These are phyloP conservation scores for Choristoneura rosaceana DNA, from an alignment of 2,888 invertebrate genomes.

Conservation along the genomic window DNA sequence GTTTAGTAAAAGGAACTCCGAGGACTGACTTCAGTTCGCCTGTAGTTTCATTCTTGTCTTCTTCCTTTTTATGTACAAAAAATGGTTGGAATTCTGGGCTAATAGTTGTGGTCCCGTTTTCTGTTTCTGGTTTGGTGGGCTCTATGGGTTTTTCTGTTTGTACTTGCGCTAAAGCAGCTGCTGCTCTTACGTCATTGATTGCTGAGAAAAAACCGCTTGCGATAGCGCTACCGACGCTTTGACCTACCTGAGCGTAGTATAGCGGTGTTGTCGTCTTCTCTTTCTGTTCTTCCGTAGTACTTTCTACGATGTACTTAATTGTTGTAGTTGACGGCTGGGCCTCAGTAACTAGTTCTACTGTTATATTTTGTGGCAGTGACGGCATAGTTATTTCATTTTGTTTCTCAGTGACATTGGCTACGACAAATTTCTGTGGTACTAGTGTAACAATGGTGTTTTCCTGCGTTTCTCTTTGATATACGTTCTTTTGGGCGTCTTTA, in stretches of 20 bases:
- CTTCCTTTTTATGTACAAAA: constrained; percentile 61
- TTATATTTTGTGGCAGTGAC: constrained; percentile 60
- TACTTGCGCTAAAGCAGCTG: constrained; percentile 85
- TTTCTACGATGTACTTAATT: constrained; percentile 65
- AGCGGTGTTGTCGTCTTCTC: constrained; percentile 69
- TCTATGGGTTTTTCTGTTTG: constrained; percentile 81
- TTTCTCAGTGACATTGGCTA: constrained; percentile 63
- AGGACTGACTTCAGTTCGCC: constrained; percentile 65
- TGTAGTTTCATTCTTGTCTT: constrained; percentile 59
- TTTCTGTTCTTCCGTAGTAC: constrained; percentile 60
- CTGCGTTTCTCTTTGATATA: constrained; percentile 74
- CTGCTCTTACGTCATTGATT: constrained; percentile 87
- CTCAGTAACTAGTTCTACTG: constrained; percentile 61
- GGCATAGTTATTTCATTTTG: constrained; percentile 57
- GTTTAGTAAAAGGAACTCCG: constrained; percentile 71
- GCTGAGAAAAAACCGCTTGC: constrained; percentile 84
- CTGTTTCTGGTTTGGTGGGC: constrained; percentile 53
- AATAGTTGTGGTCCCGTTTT: constrained; percentile 49
- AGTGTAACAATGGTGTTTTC: constrained; percentile 67
- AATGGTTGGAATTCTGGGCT: constrained; percentile 61
- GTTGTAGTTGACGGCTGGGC: constrained; percentile 67
- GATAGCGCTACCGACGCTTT: constrained; percentile 68
- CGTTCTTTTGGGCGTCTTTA: constrained; percentile 62
- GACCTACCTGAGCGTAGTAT: constrained; percentile 80
- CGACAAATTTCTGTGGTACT: constrained; percentile 60